Evolutionary conservation across 1,140 invertebrate species (phyloP), one percentile per base, ranked within the genome.

Genomic region (Hestina assimilis): DNA sequence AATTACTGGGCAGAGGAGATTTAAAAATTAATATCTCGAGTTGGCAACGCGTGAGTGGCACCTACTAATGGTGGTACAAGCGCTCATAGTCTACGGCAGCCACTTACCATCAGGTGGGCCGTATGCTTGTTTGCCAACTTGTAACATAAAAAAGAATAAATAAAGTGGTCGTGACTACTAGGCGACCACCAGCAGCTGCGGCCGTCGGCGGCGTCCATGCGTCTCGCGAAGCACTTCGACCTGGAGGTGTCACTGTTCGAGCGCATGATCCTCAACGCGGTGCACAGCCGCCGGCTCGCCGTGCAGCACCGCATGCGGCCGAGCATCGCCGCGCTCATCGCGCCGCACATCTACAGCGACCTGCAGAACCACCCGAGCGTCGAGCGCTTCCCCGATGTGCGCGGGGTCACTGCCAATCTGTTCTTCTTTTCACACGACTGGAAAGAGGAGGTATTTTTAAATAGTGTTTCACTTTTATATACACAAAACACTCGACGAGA

Each of bases 131-230:
- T n/a, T n/a, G n/a, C n/a, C n/a, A n/a, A n/a, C n/a, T n/a, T n/a
- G n/a, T n/a, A n/a, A n/a, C n/a, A n/a, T n/a, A n/a, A n/a, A n/a
- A n/a, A n/a, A n/a, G n/a, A n/a, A n/a, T n/a, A n/a, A n/a, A n/a
- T n/a, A n/a, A 19, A 41, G 6, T 35, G 60, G 11, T 8, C 20
- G 8, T 45, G 42, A 29, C 11, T 51, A 42, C 6, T 56, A 92
- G 94, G 94, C 42, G 95, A 97, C 79, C 94, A 95, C 81, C 90
- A 93, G 66, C 94, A 96, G 75, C 73, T 96, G 26, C 90, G 93
- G 53, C 94, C 94, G 0, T 91, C 87, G 12, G 91, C 92, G 2
- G 90, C 92, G 5, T 90, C 90, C 42, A 91, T 91, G 70, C 70
- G 83, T 28, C 73, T 94, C 33, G 91, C 91, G 17, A 90, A 80